A percentile compares a stretch with the other conserved stretches of the same genome.
Conservation (phyloP, 2,113 vertebrate species). For the Mastomys natalensis region DNA sequence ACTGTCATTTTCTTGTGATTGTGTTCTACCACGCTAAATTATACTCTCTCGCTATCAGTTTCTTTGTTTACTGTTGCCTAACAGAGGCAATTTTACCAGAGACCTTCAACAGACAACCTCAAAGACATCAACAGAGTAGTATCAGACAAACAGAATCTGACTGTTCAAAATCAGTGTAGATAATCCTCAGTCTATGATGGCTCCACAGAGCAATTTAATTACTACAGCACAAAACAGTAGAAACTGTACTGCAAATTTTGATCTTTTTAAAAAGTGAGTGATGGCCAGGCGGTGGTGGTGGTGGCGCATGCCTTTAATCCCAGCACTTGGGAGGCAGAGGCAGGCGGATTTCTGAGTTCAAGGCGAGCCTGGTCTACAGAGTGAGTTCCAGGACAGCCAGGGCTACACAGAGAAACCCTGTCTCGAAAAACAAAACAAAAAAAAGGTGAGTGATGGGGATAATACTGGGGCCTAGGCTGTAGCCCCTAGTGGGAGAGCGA, state of each 20-base stretch:
- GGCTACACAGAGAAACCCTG: no score
- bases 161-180: not conserved
- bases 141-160: not conserved
- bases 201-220: not conserved
- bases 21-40: not conserved
- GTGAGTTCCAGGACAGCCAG: no score
- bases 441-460: not conserved
- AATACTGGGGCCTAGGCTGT: fast-evolving
- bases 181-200: not conserved
- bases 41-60: not conserved
- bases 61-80: not conserved
- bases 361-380: no score
- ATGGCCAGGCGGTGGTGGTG: no score
- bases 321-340: no score
- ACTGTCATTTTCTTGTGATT: not conserved
- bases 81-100: not conserved
- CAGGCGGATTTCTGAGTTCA: no score
- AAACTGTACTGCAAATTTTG: not conserved
- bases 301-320: no score
- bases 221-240: not conserved
- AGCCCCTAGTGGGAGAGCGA: not conserved
- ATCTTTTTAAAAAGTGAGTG: not conserved
- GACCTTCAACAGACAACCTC: not conserved
- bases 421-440: no score
- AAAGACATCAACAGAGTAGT: constrained; percentile 2